phyloP scores from a whole-genome alignment of 2,797 vertebrate species.

The Champsocephalus esox region DNA sequence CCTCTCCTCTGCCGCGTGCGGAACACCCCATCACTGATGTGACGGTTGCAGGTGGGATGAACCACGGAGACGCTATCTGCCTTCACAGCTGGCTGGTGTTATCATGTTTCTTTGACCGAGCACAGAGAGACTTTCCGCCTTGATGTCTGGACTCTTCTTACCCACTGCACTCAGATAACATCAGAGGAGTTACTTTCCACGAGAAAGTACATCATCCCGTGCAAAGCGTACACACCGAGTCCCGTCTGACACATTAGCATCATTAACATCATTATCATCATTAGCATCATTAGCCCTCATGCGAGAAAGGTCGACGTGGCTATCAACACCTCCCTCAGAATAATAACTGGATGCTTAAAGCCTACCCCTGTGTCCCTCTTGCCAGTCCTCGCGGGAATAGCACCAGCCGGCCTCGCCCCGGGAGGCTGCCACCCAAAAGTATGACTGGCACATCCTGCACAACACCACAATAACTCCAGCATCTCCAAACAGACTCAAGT shows the following conservation, averaged over 20 bases:
- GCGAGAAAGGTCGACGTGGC: no score
- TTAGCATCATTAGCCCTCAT: no score
- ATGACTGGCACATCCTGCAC: no score
- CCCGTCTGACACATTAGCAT: neutral
- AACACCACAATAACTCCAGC: no score
- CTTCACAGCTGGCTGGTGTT: neutral
- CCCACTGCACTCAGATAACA: neutral
- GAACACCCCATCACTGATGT: neutral
- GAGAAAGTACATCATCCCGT: constrained; percentile 5
- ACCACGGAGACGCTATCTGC: neutral
- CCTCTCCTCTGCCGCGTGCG: neutral
- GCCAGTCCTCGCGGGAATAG: no score
- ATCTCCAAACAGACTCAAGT: no score
- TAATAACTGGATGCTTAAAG: no score
- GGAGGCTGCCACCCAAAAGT: no score
- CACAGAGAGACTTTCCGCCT: neutral
- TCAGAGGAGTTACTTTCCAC: constrained; percentile 2
- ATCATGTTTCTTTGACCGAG: neutral
- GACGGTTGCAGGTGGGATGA: neutral
- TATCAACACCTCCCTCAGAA: no score
- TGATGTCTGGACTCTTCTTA: neutral
- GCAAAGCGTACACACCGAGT: neutral
- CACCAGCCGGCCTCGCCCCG: no score
- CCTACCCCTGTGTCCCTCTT: no score
- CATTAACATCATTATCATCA: no score